Conservation (phyloP, 2,113 vertebrate species). For the Bos indicus region DNA sequence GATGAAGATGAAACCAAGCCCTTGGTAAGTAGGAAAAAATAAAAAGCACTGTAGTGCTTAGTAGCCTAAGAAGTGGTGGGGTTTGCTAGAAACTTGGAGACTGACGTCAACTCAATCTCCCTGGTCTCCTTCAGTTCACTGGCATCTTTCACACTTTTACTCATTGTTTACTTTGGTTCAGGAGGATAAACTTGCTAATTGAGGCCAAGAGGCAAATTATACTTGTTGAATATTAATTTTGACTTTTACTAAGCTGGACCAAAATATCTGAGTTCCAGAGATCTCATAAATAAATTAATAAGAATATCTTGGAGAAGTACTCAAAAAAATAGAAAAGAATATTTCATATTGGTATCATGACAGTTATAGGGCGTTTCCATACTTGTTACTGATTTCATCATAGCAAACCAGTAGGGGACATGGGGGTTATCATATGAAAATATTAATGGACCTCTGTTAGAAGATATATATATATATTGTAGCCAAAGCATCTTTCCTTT, state of each 20-base stretch:
- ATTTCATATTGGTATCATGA: neutral
- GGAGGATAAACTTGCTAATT: neutral
- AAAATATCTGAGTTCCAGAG: neutral
- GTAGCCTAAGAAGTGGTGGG: neutral
- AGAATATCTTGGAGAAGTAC: neutral
- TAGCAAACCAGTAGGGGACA: neutral
- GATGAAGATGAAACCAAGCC: constrained; percentile 97
- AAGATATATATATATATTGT: neutral
- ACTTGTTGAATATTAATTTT: constrained; percentile 19
- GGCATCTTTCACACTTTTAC: neutral
- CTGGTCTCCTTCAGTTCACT: neutral
- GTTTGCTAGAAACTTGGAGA: neutral
- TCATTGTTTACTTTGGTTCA: neutral
- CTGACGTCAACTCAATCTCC: neutral
- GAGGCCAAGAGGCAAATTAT: neutral
- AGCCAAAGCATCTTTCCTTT: neutral
- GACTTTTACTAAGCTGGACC: neutral
- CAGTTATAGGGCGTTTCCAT: neutral
- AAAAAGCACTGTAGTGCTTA: neutral
- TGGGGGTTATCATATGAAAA: neutral
- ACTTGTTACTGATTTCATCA: neutral
- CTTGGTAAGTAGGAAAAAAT: constrained; percentile 86
- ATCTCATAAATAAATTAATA: neutral
- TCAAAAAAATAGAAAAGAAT: neutral
- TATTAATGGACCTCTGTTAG: neutral